Evolutionary conservation across 2,113 vertebrate genomes (phyloP), one percentile per base, ranked within the genome.

Genomic region (Leucoraja erinaceus): DNA sequence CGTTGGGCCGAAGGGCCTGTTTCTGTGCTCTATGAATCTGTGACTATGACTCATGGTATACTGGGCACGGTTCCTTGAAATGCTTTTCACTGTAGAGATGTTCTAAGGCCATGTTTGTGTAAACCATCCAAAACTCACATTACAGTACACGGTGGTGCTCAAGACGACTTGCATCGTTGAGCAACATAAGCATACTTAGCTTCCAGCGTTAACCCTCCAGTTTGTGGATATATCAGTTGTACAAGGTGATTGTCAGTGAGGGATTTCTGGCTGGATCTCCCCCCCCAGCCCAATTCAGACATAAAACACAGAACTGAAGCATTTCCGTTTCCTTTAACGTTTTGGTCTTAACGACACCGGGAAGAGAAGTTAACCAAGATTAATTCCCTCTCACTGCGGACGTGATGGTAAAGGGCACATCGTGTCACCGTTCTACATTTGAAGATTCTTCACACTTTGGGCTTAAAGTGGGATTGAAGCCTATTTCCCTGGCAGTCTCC

Each of bases 331-430:
- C 0, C 95, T 95, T 97, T 97, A 94, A 97, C 96, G 68, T 97
- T 97, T 96, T 98, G 97, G 79, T 96, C 97, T 93, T 97, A 97
- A 28, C 97, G 97, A 97, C 97, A 97, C 98, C 98, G 95, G 90
- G 95, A 94, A 95, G 95, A 94, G 95, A 95, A 95, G 94, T 31
- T 63, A 5, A 93, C 95, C 96, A 94, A 94, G 95, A 12, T 28
- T 91, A 1, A 91, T 90, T 90, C 33, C 4, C 20, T 28, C 33
- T 1, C 54, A 9, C 33, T 1, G 22, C 12, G 61, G 5, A 4
- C 6, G 8, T 20, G 59, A 20, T 68, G 31, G 59, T 90, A 54
- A 91, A 28, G 66, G 31, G 4, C 9, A 38, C 88, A 0, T 25
- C 11, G 38, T 47, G 38, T 47, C 38, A 91, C 1, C 20, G n/a